Evolutionary conservation across 2,888 invertebrate species (phyloP).

Genomic region (Dione vanillae): DNA sequence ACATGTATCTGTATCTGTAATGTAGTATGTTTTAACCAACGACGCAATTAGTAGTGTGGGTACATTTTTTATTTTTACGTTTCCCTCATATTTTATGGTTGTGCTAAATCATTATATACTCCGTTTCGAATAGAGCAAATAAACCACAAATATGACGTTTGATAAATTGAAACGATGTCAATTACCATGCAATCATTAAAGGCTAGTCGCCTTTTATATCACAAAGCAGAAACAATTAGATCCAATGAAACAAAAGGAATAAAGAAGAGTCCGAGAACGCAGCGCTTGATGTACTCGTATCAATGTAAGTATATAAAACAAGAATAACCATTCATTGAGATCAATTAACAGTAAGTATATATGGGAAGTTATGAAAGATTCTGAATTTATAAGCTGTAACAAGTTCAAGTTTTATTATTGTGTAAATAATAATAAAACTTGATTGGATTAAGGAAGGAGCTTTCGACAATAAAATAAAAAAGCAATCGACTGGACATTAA

Average conservation of each 20-base stretch:
- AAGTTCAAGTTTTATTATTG: too few relatives aligned
- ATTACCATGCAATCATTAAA: background rate
- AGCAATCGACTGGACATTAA: too few relatives aligned
- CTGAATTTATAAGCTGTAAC: background rate
- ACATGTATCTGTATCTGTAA: too few relatives aligned
- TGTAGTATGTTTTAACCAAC: too few relatives aligned
- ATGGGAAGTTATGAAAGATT: constrained; percentile 21
- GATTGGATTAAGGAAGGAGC: too few relatives aligned
- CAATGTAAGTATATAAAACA: constrained; percentile 51
- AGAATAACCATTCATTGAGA: constrained; percentile 65
- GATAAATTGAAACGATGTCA: background rate
- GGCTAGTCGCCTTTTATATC: background rate
- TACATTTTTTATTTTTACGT: background rate
- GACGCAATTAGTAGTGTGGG: too few relatives aligned
- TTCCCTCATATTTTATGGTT: background rate
- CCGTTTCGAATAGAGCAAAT: background rate
- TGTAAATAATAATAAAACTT: too few relatives aligned
- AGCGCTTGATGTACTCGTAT: constrained; percentile 51
- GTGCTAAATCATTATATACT: background rate
- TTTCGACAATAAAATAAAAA: too few relatives aligned
- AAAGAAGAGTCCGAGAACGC: constrained; percentile 35
- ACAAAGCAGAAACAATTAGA: constrained; percentile 16
- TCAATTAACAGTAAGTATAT: constrained; percentile 69
- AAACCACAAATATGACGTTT: background rate
- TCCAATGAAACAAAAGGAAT: constrained; percentile 23